Base-by-base conservation (phyloP, 2,888 invertebrate genomes). In the Melipona bicolor region DNA sequence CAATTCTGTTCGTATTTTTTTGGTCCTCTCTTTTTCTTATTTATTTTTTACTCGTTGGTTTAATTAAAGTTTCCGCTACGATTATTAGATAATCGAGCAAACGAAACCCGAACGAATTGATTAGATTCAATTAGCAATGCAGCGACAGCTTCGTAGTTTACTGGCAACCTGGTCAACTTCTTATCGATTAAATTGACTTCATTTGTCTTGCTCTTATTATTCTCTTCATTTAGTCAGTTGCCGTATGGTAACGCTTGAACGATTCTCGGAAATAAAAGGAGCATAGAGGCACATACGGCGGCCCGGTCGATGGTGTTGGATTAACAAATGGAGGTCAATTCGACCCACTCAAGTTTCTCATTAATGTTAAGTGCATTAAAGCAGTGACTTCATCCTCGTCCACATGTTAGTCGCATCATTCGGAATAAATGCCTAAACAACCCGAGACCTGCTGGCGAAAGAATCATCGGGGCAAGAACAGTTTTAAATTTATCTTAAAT, bases 301-400 rank as follows among this genome's bases (percentile, higher is more conserved):
- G 67, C 13, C 74, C 59, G 81, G 79, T 76, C 74, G 81, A 87
- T 87, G 81, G 64, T 70, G 82, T 75, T 81, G 77, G 80, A 83
- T 84, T 86, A 89, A 90, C 76, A 81, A 89, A 92, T 91, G 84
- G 91, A 91, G 90, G 91, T 91, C 91, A 92, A 92, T 91, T 91
- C 87, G 86, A 87, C 88, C 90, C 90, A 92, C 91, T 92, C 88
- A 90, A 89, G 90, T 88, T 91, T 89, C 89, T 90, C 83, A 82
- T 88, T 87, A 90, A 90, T 84, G 87, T 84, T 83, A 89, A 89
- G 83, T 84, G 83, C 74, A 83, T 87, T 87, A 81, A 86, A 77
- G 65, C 79, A 79, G 85, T 89, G 89, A 89, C 85, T 88, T 89
- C 88, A 90, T 85, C 74, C 81, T 64, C 27, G 75, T 49, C 50